Percentiles rank a stretch among this genome's conserved stretches.
phyloP scores from a whole-genome alignment of 2,797 vertebrate species.

The Philypnodon macrostomus region DNA sequence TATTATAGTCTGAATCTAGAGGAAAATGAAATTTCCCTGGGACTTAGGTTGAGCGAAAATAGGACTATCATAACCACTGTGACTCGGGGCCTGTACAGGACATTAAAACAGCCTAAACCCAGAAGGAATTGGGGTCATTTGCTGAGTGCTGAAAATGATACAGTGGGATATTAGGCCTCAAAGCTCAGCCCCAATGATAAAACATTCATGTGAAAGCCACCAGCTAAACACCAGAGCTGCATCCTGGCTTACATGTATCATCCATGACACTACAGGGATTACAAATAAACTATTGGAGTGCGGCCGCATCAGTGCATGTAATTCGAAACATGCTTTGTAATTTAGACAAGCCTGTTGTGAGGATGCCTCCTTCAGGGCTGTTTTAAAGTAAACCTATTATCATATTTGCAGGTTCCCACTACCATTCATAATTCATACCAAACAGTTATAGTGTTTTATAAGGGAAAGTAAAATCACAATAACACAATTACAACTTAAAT shows the following conservation, averaged over 20 bases:
- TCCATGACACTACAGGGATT: constrained; percentile 41
- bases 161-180: constrained; percentile 17
- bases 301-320: no score
- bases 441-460: background rate
- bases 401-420: background rate
- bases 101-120: constrained; percentile 19
- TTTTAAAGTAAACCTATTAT: constrained; percentile 5
- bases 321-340: constrained; percentile 22
- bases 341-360: constrained; percentile 23
- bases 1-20: constrained; percentile 5
- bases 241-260: constrained; percentile 47
- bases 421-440: constrained; percentile 5
- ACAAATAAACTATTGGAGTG: constrained; percentile 31
- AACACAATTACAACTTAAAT: constrained; percentile 7
- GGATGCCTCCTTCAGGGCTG: background rate
- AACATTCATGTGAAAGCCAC: constrained; percentile 42
- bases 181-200: constrained; percentile 34
- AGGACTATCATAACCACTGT: constrained; percentile 14
- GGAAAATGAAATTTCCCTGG: constrained; percentile 13
- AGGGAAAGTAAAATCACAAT: background rate
- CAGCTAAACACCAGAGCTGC: constrained; percentile 25
- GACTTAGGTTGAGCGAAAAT: constrained; percentile 2
- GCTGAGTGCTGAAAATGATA: constrained; percentile 18
- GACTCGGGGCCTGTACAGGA: constrained; percentile 25
- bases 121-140: constrained; percentile 25